Conservation (phyloP, 2,113 vertebrate genomes). For the Gyps fulvus region DNA sequence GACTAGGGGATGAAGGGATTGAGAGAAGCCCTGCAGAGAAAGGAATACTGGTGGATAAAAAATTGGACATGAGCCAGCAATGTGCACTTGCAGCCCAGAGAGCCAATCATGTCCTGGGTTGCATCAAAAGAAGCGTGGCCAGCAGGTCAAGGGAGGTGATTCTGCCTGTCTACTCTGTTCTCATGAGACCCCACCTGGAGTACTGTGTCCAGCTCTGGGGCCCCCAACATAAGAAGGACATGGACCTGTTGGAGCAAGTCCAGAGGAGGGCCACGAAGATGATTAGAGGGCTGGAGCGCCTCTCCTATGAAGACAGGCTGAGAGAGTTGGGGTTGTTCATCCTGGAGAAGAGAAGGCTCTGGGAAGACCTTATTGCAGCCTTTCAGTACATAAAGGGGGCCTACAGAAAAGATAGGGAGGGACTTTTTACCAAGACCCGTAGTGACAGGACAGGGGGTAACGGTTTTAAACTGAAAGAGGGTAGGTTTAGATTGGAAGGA, state of each 20-base stretch:
- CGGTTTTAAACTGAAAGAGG: not conserved
- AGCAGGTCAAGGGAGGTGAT: rapidly evolving
- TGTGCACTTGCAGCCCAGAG: not conserved
- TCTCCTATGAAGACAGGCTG: not conserved
- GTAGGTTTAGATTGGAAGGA: not conserved
- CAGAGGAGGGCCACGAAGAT: not conserved
- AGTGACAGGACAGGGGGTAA: not conserved
- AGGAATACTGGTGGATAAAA: not conserved
- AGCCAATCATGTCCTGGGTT: not conserved
- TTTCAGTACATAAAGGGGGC: not conserved
- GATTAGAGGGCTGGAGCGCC: not conserved
- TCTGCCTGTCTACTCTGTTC: not conserved
- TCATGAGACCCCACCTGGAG: not conserved
- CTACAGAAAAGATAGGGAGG: not conserved
- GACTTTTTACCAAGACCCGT: not conserved
- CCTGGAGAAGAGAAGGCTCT: not conserved
- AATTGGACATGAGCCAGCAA: not conserved
- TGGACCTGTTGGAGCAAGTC: rapidly evolving
- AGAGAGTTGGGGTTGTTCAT: not conserved
- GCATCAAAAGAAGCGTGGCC: not conserved
- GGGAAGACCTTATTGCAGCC: rapidly evolving
- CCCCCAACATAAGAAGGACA: rapidly evolving
- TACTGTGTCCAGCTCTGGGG: not conserved
- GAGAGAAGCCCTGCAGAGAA: not conserved
- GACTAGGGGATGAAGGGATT: not conserved